Percentiles rank a stretch among this genome's conserved stretches.
These are phyloP conservation scores for Callosobruchus maculatus DNA, from an alignment of 2,888 invertebrate genomes.

Conservation along the genomic window DNA sequence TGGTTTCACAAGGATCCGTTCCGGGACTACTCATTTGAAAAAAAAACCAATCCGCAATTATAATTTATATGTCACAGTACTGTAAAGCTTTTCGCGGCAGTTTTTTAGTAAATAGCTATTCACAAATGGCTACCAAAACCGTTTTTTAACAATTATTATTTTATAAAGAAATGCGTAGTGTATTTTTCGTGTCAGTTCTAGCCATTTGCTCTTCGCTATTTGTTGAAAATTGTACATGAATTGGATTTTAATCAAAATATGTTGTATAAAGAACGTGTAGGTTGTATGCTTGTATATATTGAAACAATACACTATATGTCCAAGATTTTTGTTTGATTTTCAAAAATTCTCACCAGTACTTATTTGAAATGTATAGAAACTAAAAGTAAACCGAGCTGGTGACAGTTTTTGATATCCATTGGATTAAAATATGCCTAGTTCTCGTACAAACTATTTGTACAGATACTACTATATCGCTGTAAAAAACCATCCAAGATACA, in stretches of 20 bases:
- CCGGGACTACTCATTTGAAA: not conserved
- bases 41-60: not conserved
- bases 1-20: not conserved
- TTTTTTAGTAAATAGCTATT: not conserved
- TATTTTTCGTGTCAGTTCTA: not conserved
- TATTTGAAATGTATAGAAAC: not conserved
- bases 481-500: constrained; percentile 32
- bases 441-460: constrained; percentile 36
- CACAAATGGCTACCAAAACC: not conserved
- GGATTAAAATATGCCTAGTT: constrained; percentile 23
- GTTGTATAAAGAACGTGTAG: not conserved
- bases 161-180: no score
- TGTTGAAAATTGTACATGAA: not conserved
- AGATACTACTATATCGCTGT: constrained; percentile 19
- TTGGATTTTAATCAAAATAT: not conserved
- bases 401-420: constrained; percentile 9
- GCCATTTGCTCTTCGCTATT: not conserved
- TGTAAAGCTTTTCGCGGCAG: not conserved
- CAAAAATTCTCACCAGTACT: not conserved
- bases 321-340: not conserved
- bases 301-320: constrained; percentile 7
- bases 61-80: not conserved
- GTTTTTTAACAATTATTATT: not conserved
- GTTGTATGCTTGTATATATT: constrained; percentile 28
- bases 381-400: not conserved